Base-by-base conservation (phyloP, 2,888 invertebrate genomes). In the Drosophila paracracens region DNA sequence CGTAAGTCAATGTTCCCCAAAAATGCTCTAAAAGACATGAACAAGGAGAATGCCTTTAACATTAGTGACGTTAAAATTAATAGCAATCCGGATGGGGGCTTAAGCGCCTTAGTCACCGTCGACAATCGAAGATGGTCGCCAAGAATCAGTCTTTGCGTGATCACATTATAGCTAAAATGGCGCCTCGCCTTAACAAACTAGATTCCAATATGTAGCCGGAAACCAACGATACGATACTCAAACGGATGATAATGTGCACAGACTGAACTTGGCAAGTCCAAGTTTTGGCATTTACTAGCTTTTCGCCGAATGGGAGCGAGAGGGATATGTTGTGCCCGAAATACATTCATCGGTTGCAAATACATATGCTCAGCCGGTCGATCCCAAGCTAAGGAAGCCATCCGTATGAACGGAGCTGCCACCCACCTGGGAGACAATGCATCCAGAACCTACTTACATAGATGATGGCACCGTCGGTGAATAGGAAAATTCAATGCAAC, bases 1-100 rank as follows among this genome's bases (percentile, higher is more conserved):
- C 95, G 96, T 54, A 96, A 96, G 67, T 95, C 97, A 58, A 94
- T 97, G 63, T 95, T 96, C 75, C 97, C 97, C 50, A 97, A 97
- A 93, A 97, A 97, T 92, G 97, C 97, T 18, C 94, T 97, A 56
- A 97, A 97, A 96, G 96, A 97, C 72, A 94, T 98, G 61, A 97
- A 98, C 92, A 98, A 98, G 94, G 95, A 98, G 89, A 94, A 92
- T 69, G 92, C 92, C 13, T 88, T 92, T 33, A 83, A 82, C 27
- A 91, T 93, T 4, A 90, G 92, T 13, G 92, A 93, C 46, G 93
- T 92, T 27, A 82, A 80, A 4, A 90, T 92, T 1, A 89, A 84
- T 38, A 83, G 71, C 50, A 90, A 90, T 68, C 70, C 79, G 11
- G 90, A 88, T 60, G 92, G 92, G 8, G 93, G 93, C 1, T 95